Evolutionary conservation across 2,888 invertebrate species (phyloP).

Genomic region (Synergus laeviventris): DNA sequence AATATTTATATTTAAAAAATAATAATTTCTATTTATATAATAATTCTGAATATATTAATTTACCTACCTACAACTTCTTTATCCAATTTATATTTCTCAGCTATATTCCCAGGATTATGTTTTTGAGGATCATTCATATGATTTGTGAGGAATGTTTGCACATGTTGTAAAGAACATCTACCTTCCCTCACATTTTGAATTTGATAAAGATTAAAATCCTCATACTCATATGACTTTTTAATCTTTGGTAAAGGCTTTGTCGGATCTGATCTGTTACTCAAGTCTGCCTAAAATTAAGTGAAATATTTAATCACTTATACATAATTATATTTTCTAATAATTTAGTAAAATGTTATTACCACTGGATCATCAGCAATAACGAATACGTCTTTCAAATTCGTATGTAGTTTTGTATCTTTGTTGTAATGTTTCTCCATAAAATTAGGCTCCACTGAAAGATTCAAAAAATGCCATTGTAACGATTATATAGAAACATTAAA

Average conservation of each 20-base stretch:
- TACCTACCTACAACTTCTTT: constrained; percentile 79
- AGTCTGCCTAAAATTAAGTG: constrained; percentile 45
- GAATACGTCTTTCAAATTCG: constrained; percentile 84
- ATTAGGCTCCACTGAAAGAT: constrained; percentile 78
- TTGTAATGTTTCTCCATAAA: constrained; percentile 80
- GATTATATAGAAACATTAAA: neutral
- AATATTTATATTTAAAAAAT: neutral
- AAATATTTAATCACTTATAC: constrained; percentile 13
- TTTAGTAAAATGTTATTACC: constrained; percentile 53
- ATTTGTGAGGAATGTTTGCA: constrained; percentile 82
- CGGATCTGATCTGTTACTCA: constrained; percentile 73
- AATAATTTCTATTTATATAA: neutral
- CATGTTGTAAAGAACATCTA: constrained; percentile 81
- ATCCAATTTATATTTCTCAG: constrained; percentile 83
- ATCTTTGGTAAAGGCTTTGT: constrained; percentile 80
- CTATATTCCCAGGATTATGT: constrained; percentile 80
- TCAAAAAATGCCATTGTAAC: neutral
- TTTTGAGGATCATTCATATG: constrained; percentile 81
- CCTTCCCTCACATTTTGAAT: constrained; percentile 81
- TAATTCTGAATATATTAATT: constrained; percentile 15
- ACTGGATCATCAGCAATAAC: constrained; percentile 81
- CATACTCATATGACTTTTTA: constrained; percentile 77
- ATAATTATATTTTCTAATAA: constrained; percentile 33
- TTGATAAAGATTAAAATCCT: constrained; percentile 84
- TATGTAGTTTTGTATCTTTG: constrained; percentile 81